These are phyloP conservation scores for Brenthis hecate DNA, from an alignment of 2,888 invertebrate species.

Conservation along the genomic window DNA sequence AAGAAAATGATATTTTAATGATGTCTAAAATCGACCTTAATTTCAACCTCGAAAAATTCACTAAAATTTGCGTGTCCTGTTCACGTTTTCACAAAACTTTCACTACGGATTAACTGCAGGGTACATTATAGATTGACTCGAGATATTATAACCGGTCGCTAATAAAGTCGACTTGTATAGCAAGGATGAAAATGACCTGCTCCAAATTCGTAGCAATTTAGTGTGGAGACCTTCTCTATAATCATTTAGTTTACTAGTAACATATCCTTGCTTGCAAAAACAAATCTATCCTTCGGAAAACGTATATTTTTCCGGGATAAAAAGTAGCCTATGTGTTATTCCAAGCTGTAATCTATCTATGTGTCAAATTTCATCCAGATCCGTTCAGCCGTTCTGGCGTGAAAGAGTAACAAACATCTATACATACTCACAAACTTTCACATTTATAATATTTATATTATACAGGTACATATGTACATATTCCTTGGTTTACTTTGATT, in stretches of 20 bases:
- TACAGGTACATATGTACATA: too few relatives aligned
- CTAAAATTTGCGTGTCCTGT: slow-evolving; percentile 21
- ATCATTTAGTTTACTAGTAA: not conserved
- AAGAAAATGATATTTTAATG: slow-evolving; percentile 16
- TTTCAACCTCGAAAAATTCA: slow-evolving; percentile 23
- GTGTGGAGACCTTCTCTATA: not conserved
- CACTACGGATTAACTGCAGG: slow-evolving; percentile 26
- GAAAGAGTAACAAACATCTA: too few relatives aligned
- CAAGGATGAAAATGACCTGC: not conserved
- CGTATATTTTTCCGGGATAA: too few relatives aligned
- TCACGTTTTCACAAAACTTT: slow-evolving; percentile 24
- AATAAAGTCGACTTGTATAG: slow-evolving; percentile 2
- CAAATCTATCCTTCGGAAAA: too few relatives aligned
- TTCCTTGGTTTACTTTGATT: not conserved
- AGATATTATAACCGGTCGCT: slow-evolving; percentile 29
- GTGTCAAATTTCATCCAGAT: too few relatives aligned
- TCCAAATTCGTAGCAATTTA: not conserved
- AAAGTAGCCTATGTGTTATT: too few relatives aligned
- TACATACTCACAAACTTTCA: too few relatives aligned
- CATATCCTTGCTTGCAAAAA: not conserved
- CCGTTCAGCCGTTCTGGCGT: too few relatives aligned
- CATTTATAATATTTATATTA: too few relatives aligned
- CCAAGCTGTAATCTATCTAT: too few relatives aligned
- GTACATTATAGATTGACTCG: slow-evolving; percentile 17
- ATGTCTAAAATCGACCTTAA: slow-evolving; percentile 1